Base-by-base conservation (phyloP, 2,797 vertebrate genomes). In the Decapterus maruadsi region DNA sequence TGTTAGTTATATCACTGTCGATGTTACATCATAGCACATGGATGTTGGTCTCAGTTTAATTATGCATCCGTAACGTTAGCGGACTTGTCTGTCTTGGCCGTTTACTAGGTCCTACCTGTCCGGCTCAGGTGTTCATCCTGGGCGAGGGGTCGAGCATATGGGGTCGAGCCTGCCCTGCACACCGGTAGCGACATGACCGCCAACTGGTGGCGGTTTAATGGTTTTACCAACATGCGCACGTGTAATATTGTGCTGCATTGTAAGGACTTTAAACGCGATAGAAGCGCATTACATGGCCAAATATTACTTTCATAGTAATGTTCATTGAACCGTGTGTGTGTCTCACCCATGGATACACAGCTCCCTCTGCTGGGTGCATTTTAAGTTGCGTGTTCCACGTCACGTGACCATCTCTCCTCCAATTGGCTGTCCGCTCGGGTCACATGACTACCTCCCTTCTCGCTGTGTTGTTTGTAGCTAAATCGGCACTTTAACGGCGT, bases 361-460 rank as follows among this genome's bases (percentile, higher is more conserved):
- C 61, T 68, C 4, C 80, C 19, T 59, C 86, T 11, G 5, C 36
- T 26, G 26, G n/a, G n/a, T n/a, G n/a, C n/a, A n/a, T n/a, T n/a
- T n/a, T n/a, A n/a, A n/a, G n/a, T n/a, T n/a, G n/a, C n/a, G n/a
- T n/a, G n/a, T n/a, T n/a, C n/a, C n/a, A n/a, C 61, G 85, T 89
- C 83, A 85, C 50, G 0, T 0, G 0, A 0, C 0, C 0, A 26
- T 17, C 59, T 65, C 1, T 0, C 3, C 16, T 65, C 51, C 34
- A 0, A 90, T 89, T 81, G 83, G 89, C 72, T 62, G 78, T 0
- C 19, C 6, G 0, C 1, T 8, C 0, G 0, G 72, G 7, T 91
- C 89, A 89, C 88, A 34, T 91, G 90, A 88, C 34, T 51, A 0
- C 0, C 16, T 29, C 12, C 1, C 2, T 22, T 19, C 8, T 42